These are phyloP conservation scores for Isurus oxyrinchus DNA, from an alignment of 2,113 vertebrate species.

Conservation along the genomic window DNA sequence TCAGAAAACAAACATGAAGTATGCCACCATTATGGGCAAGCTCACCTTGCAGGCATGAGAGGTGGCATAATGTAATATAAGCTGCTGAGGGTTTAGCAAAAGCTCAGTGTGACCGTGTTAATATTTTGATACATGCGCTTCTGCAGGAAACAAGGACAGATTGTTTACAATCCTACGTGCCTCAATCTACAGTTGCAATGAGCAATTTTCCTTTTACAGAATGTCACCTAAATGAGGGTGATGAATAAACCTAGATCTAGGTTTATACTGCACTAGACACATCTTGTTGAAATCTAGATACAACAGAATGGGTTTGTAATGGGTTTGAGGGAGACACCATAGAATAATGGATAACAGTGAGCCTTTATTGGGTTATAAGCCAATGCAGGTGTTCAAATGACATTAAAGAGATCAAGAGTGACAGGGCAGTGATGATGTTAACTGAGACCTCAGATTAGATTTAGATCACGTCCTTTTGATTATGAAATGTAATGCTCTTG, in stretches of 20 bases:
- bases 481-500: not conserved
- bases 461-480: not conserved
- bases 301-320: not conserved
- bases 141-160: not conserved
- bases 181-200: not conserved
- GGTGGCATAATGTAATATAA: not conserved
- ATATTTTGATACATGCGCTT: not conserved
- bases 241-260: not conserved
- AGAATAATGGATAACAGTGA: not conserved
- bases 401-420: not conserved
- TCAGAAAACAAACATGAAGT: not conserved
- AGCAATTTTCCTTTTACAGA: not conserved
- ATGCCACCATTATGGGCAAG: not conserved
- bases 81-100: not conserved
- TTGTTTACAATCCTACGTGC: not conserved
- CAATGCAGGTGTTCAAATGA: not conserved
- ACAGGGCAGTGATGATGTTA: not conserved
- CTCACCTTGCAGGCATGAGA: not conserved
- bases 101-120: not conserved
- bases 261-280: not conserved
- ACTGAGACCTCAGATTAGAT: not conserved
- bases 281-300: not conserved
- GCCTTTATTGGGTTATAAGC: not conserved
- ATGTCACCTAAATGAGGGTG: not conserved
- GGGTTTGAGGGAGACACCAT: not conserved